These are phyloP conservation scores for Subacronicta megacephala DNA, from an alignment of 2,888 invertebrate genomes.

Conservation along the genomic window DNA sequence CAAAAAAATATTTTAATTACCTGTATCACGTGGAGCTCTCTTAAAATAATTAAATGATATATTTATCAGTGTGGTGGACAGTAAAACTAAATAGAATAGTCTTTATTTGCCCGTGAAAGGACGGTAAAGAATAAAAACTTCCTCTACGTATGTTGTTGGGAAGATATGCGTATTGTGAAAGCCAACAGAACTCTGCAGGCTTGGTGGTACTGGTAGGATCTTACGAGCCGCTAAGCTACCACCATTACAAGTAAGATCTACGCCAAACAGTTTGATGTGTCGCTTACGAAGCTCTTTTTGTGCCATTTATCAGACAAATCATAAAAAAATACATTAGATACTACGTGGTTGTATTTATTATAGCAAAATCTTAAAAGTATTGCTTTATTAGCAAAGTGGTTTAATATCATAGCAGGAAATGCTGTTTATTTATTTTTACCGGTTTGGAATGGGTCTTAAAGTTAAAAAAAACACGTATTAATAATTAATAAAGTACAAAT, in stretches of 20 bases:
- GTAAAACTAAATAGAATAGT: not conserved
- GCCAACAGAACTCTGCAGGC: not conserved
- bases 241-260: no score
- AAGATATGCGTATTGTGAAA: constrained; percentile 1
- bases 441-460: not conserved
- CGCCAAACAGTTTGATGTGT: no score
- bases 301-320: no score
- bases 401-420: not conserved
- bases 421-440: not conserved
- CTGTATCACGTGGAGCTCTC: no score
- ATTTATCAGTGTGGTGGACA: not conserved
- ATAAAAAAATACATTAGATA: no score
- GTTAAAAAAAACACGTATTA: no score
- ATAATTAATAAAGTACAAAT: no score
- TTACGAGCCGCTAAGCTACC: not conserved
- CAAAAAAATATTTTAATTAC: no score
- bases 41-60: no score
- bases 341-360: no score
- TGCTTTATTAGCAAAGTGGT: not conserved
- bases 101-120: not conserved
- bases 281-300: no score
- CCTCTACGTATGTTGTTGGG: not conserved
- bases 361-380: no score
- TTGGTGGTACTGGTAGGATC: not conserved
- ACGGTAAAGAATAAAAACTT: not conserved